A percentile compares a stretch with the other conserved stretches of the same genome.
phyloP scores from a whole-genome alignment of 1,140 invertebrate genomes.

The Euschistus heros region DNA sequence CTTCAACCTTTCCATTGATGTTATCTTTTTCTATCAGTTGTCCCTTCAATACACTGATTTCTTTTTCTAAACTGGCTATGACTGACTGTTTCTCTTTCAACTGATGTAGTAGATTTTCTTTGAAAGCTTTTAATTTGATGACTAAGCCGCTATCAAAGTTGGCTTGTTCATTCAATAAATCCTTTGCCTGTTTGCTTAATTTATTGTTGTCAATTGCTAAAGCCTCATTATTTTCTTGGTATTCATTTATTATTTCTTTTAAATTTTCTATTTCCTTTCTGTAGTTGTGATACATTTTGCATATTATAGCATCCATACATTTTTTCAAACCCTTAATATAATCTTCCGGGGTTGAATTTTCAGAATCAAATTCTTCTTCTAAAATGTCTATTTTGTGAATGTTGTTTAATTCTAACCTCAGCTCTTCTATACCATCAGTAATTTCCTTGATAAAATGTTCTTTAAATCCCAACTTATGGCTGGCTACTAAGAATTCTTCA shows the following conservation, averaged over 20 bases:
- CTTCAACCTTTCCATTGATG: not conserved
- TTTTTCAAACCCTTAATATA: too few species aligned
- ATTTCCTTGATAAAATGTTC: too few species aligned
- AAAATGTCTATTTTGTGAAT: too few species aligned
- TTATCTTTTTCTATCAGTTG: not conserved
- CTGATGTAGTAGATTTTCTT: not conserved
- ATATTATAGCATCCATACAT: too few species aligned
- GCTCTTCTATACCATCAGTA: too few species aligned
- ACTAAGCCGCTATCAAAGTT: not conserved
- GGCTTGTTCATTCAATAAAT: not conserved
- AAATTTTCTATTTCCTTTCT: not conserved
- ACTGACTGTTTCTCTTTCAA: not conserved
- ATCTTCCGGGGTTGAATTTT: too few species aligned
- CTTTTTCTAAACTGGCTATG: not conserved
- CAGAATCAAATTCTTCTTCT: too few species aligned
- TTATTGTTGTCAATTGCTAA: not conserved
- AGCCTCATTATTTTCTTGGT: not conserved
- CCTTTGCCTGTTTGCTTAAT: not conserved
- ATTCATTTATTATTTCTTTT: not conserved
- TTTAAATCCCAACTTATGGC: too few species aligned
- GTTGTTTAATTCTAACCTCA: too few species aligned
- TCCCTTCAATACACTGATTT: not conserved
- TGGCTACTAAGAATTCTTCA: too few species aligned
- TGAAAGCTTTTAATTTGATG: not conserved
- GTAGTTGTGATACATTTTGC: too few species aligned